A percentile compares a stretch with the other conserved stretches of the same genome.
Conservation (phyloP, 2,797 vertebrate species). For the Masticophis lateralis region DNA sequence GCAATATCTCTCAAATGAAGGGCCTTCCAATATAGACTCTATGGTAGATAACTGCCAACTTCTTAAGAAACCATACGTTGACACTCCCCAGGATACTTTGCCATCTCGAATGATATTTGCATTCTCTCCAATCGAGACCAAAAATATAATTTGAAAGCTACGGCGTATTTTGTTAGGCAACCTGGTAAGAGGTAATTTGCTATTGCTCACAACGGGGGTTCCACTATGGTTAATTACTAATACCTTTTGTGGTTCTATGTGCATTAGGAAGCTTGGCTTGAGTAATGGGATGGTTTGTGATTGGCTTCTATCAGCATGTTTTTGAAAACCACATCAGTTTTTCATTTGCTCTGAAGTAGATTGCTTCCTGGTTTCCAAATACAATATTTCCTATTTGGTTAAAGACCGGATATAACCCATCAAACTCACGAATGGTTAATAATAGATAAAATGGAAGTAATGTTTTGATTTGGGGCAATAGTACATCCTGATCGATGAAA, state of each 20-base stretch:
- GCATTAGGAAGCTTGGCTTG: background rate
- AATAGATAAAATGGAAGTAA: conserved; percentile 4
- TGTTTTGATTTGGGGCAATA: background rate
- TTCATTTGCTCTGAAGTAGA: conserved; percentile 5
- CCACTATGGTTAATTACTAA: background rate
- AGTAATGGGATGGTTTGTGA: background rate
- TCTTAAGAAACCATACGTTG: background rate
- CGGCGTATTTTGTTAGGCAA: background rate
- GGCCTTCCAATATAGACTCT: background rate
- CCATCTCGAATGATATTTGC: background rate
- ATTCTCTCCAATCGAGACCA: background rate
- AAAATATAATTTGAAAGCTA: background rate
- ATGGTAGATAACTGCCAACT: background rate
- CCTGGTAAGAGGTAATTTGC: background rate
- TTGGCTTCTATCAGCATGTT: background rate
- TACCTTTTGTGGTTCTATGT: background rate
- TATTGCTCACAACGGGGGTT: background rate
- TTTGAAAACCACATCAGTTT: background rate
- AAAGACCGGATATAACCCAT: conserved; percentile 2
- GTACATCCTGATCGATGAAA: background rate
- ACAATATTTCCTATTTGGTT: conserved; percentile 1
- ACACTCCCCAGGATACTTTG: background rate
- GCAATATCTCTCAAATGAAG: background rate
- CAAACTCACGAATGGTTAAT: conserved; percentile 4
- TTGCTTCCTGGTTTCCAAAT: conserved; percentile 6